Evolutionary conservation across 1,140 invertebrate species (phyloP).

Genomic region (Drosophila simulans): DNA sequence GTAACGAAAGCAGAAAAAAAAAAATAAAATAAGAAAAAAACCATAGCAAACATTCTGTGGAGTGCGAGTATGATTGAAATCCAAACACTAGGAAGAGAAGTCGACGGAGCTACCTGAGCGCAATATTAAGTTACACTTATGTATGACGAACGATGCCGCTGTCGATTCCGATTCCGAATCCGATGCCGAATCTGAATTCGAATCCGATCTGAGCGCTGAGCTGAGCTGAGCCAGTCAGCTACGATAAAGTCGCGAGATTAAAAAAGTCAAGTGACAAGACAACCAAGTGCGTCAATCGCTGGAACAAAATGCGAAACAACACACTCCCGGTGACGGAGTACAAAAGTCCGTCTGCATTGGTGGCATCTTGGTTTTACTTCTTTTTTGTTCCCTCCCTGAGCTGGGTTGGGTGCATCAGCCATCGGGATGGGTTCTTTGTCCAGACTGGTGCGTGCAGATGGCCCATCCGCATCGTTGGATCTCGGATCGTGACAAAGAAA

Average conservation of each 20-base stretch:
- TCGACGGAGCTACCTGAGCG: constrained; percentile 61
- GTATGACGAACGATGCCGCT: constrained; percentile 42
- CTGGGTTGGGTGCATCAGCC: background rate
- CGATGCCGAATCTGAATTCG: constrained; percentile 39
- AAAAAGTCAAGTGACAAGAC: constrained; percentile 81
- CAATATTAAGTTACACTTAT: constrained; percentile 75
- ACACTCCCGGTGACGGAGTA: constrained; percentile 33
- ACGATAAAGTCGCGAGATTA: constrained; percentile 82
- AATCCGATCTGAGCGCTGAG: constrained; percentile 49
- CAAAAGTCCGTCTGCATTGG: constrained; percentile 49
- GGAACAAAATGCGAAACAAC: constrained; percentile 33
- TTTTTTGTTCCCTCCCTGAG: constrained; percentile 9
- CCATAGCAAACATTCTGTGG: constrained; percentile 73
- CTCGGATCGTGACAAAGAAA: constrained; percentile 66
- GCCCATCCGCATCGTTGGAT: constrained; percentile 8
- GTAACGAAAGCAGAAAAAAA: background rate
- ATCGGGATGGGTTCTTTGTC: constrained; percentile 49
- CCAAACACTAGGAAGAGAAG: constrained; percentile 38
- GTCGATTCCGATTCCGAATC: constrained; percentile 30
- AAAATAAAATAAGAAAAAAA: constrained; percentile 8
- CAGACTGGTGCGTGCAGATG: constrained; percentile 52
- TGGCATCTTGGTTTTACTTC: constrained; percentile 9
- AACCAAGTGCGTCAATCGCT: constrained; percentile 75
- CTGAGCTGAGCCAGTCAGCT: constrained; percentile 45
- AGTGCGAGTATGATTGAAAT: constrained; percentile 40